A percentile compares a stretch with the other conserved stretches of the same genome.
These are phyloP conservation scores for Trichonephila clavipes DNA, from an alignment of 1,140 invertebrate genomes.

Conservation along the genomic window DNA sequence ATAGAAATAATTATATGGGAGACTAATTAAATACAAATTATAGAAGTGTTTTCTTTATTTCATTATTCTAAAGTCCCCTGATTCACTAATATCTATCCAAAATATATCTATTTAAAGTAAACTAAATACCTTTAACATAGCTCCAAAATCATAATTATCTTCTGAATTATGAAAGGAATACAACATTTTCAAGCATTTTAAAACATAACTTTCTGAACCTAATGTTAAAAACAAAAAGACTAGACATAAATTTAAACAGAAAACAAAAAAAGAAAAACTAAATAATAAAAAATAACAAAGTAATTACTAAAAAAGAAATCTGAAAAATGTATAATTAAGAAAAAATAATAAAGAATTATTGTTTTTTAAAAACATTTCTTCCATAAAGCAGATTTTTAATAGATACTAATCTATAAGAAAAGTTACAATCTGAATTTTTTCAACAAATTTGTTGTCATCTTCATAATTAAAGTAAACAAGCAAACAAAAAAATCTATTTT, in stretches of 20 bases:
- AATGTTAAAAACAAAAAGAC: neutral
- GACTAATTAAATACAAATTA: no score
- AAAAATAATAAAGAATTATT: neutral
- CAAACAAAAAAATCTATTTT: no score
- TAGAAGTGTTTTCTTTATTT: no score
- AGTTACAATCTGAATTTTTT: no score
- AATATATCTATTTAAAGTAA: neutral
- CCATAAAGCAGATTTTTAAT: no score
- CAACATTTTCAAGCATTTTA: neutral
- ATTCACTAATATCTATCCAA: neutral
- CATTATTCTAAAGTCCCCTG: no score
- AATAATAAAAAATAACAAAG: neutral
- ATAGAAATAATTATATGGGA: no score
- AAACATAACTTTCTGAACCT: constrained; percentile 13
- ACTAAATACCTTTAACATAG: constrained; percentile 28
- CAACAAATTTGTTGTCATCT: no score
- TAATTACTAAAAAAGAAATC: neutral
- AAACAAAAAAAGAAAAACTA: neutral
- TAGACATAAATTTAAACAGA: neutral
- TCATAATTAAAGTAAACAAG: no score
- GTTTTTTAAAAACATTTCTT: no score
- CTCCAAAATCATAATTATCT: constrained; percentile 29
- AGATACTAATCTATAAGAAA: no score
- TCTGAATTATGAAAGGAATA: neutral
- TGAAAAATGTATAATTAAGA: neutral